Evolutionary conservation across 92 coral and sea anemone species (phyloP).

Genomic region (Nematostella vectensis): DNA sequence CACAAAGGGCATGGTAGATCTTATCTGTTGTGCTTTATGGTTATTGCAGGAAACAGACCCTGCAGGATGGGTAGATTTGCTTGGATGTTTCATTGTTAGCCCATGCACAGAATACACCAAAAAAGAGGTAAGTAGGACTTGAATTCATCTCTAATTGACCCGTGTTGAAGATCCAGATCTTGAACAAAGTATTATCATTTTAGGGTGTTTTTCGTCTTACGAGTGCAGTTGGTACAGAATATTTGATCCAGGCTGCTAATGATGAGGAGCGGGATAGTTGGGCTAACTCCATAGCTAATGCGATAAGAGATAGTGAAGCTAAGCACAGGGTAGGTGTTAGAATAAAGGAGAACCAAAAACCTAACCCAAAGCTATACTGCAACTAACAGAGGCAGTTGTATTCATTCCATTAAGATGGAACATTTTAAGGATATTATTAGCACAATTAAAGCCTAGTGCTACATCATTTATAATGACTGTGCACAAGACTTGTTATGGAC

Average conservation of each 20-base stretch:
- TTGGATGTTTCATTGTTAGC: constrained; percentile 86
- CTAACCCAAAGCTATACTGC: background rate
- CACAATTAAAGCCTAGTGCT: too few species aligned
- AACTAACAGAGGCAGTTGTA: too few species aligned
- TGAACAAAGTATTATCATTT: background rate
- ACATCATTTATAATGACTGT: too few species aligned
- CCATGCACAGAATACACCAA: constrained; percentile 96
- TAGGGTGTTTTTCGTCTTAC: constrained; percentile 90
- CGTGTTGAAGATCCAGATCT: too few species aligned
- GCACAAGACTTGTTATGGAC: too few species aligned
- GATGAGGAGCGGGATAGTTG: constrained; percentile 75
- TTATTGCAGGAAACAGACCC: constrained; percentile 44
- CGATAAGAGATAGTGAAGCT: constrained; percentile 77
- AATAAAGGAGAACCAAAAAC: too few species aligned
- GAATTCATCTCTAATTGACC: too few species aligned
- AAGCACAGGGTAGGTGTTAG: constrained; percentile 50
- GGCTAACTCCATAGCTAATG: constrained; percentile 84
- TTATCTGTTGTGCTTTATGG: too few species aligned
- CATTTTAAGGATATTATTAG: too few species aligned
- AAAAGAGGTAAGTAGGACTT: constrained; percentile 57
- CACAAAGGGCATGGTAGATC: too few species aligned
- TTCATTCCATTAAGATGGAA: too few species aligned
- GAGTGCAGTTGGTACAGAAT: constrained; percentile 73
- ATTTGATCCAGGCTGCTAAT: constrained; percentile 82
- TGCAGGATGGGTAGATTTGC: constrained; percentile 69